Conservation (phyloP, 1,140 invertebrate genomes). For the Sesamia nonagrioides region DNA sequence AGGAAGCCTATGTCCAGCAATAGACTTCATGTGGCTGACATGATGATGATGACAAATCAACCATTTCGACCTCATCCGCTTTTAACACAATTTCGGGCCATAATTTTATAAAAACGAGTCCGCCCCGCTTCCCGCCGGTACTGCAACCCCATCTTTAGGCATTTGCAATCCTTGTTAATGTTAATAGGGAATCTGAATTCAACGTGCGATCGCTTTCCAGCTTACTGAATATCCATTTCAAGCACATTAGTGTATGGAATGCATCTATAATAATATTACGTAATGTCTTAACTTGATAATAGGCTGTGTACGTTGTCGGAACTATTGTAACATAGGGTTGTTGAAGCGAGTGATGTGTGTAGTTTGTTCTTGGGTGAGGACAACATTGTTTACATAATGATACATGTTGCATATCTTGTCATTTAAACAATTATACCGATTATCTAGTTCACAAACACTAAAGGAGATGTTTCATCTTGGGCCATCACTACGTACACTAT, state of each 20-base stretch:
- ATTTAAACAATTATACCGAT: no score
- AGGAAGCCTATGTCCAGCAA: no score
- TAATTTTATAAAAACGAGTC: not conserved
- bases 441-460: no score
- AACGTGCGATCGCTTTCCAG: constrained; percentile 70
- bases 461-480: no score
- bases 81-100: no score
- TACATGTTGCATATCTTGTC: no score
- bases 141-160: constrained; percentile 30
- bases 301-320: not conserved
- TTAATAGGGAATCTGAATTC: constrained; percentile 74
- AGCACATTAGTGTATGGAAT: constrained; percentile 65
- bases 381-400: no score
- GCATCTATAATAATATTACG: constrained; percentile 57
- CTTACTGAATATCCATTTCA: constrained; percentile 72
- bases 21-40: no score
- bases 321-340: not conserved
- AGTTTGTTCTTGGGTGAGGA: no score
- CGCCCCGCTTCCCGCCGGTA: not conserved
- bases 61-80: no score
- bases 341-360: not conserved
- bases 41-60: no score
- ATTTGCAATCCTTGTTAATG: constrained; percentile 73
- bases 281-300: constrained; percentile 47
- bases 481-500: no score